Evolutionary conservation across 1,140 invertebrate genomes (phyloP), one percentile per base, ranked within the genome.

Genomic region (Macrocentrus cingulum): DNA sequence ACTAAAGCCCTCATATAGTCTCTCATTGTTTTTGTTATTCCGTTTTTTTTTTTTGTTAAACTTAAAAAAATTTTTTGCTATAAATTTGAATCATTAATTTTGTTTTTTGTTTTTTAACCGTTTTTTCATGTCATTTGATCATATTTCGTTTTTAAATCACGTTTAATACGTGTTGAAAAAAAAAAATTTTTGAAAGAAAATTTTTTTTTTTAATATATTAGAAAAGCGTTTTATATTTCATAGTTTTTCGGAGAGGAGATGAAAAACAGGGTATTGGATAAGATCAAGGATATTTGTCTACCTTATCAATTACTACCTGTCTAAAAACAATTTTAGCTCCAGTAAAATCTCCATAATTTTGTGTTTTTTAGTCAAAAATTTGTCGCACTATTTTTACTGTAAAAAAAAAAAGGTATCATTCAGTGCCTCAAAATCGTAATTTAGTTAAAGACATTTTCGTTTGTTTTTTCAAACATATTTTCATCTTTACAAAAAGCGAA

Each of bases 351-450:
- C 22, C 20, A 23, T n/a, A n/a, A n/a, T n/a, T n/a, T n/a, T n/a
- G n/a, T n/a, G n/a, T n/a, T n/a, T 29, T 29, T 4, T 29, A 29
- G 25, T 5, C 9, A 9, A 29, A 29, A 29, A 29, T 9, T 29
- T 9, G 4, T 9, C 9, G 25, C 9, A 5, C 13, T 16, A 16
- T 18, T 32, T 41, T 51, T 18, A 8, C 5, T 46, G 15, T 11
- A 16, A 20, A 5, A 36, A 32, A n/a, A 50, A 49, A 48, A 46
- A 50, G 13, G 16, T 42, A 49, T 64, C 60, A 32, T 66, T 59
- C 60, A 67, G 62, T 58, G 65, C 69, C 66, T 66, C 70, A 70
- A 64, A 62, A 60, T 42, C 64, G 64, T 72, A 71, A 65, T 58
- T 67, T 70, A 71, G 66, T 54, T 66, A 64, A 61, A 63, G 66